Evolutionary conservation across 2,888 invertebrate species (phyloP).

Genomic region (Unio delphinus): DNA sequence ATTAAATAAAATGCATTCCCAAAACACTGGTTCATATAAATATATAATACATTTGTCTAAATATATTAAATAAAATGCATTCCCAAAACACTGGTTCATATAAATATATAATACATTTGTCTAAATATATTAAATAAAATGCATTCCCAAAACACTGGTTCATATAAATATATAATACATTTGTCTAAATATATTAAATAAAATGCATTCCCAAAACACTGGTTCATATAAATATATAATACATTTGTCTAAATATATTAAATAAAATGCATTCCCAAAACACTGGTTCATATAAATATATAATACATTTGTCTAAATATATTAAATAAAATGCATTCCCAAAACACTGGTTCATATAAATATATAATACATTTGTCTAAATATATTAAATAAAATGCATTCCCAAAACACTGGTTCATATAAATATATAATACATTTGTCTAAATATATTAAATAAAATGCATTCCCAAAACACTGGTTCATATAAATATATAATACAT

Average conservation of each 20-base stretch:
- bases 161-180: neutral
- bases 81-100: neutral
- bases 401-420: neutral
- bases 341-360: constrained; percentile 1
- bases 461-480: neutral
- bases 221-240: neutral
- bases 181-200: too few species aligned
- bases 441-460: too few species aligned
- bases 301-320: too few species aligned
- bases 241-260: too few species aligned
- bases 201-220: neutral
- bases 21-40: constrained; percentile 1
- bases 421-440: neutral
- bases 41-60: too few species aligned
- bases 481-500: neutral
- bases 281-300: neutral
- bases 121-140: too few species aligned
- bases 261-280: neutral
- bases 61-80: too few species aligned
- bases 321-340: too few species aligned
- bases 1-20: too few species aligned
- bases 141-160: neutral
- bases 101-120: neutral
- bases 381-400: too few species aligned
- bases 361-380: too few species aligned